Evolutionary conservation across 1,140 invertebrate genomes (phyloP).

Genomic region (Cotesia glomerata): DNA sequence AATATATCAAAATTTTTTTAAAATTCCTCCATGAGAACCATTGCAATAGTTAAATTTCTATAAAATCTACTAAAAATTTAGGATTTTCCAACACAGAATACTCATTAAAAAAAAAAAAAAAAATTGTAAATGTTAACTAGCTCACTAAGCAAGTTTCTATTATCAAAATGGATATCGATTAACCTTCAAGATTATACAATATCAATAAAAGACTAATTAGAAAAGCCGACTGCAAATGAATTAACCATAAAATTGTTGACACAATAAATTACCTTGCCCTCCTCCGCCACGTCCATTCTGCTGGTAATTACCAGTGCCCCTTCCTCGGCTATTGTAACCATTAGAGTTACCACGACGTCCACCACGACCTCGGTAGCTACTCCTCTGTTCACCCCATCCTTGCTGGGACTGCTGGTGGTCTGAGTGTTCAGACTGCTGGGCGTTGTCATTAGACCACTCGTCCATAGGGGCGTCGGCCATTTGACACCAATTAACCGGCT

Average conservation of each 20-base stretch:
- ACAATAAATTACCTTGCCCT: conserved; percentile 49
- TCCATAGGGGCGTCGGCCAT: conserved; percentile 43
- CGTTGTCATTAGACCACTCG: conserved; percentile 53
- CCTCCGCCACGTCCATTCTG: conserved; percentile 55
- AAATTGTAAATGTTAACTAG: too few relatives aligned
- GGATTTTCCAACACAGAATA: too few relatives aligned
- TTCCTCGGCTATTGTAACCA: conserved; percentile 52
- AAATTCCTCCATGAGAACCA: too few relatives aligned
- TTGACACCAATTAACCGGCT: conserved; percentile 53
- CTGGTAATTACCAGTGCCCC: conserved; percentile 55
- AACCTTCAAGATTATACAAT: too few relatives aligned
- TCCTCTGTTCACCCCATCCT: conserved; percentile 53
- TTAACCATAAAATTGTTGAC: conserved; percentile 3
- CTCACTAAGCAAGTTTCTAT: too few relatives aligned
- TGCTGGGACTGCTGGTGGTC: conserved; percentile 47
- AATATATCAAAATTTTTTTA: too few relatives aligned
- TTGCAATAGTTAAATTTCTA: too few relatives aligned
- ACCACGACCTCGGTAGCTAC: conserved; percentile 54
- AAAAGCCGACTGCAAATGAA: background rate
- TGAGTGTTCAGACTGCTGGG: conserved; percentile 46
- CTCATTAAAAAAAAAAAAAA: too few relatives aligned
- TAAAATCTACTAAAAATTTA: too few relatives aligned
- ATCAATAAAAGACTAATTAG: background rate
- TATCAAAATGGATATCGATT: too few relatives aligned
- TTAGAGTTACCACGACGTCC: conserved; percentile 55